Evolutionary conservation across 2,797 vertebrate genomes (phyloP).

Genomic region (Eulemur rubriventer): DNA sequence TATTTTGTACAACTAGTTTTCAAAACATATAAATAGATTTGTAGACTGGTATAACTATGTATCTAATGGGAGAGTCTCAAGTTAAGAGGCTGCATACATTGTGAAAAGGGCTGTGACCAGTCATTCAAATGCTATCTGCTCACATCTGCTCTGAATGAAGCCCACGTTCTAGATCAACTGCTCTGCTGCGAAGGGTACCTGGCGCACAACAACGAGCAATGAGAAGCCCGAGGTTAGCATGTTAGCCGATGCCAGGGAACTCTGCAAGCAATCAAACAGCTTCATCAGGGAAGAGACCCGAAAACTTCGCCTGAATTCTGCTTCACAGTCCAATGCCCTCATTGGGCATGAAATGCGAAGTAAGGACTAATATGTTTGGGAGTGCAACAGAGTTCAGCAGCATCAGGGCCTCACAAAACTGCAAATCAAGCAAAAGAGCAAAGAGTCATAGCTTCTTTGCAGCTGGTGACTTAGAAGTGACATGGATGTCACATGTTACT

Average conservation of each 20-base stretch:
- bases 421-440: not conserved
- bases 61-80: not conserved
- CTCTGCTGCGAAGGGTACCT: not conserved
- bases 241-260: not conserved
- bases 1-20: not conserved
- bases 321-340: not conserved
- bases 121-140: not conserved
- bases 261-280: not conserved
- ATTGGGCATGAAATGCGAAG: not conserved
- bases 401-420: not conserved
- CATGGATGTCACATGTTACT: not conserved
- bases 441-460: not conserved
- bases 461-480: not conserved
- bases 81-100: not conserved
- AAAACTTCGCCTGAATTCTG: not conserved
- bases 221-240: not conserved
- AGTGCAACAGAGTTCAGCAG: not conserved
- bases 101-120: not conserved
- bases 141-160: not conserved
- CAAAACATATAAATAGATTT: not conserved
- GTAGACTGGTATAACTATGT: not conserved
- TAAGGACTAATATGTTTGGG: not conserved
- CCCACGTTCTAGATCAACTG: not conserved
- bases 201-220: not conserved
- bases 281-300: not conserved